Evolutionary conservation across 2,888 invertebrate species (phyloP), one percentile per base, ranked within the genome.

Genomic region (Cataglyphis cursor): DNA sequence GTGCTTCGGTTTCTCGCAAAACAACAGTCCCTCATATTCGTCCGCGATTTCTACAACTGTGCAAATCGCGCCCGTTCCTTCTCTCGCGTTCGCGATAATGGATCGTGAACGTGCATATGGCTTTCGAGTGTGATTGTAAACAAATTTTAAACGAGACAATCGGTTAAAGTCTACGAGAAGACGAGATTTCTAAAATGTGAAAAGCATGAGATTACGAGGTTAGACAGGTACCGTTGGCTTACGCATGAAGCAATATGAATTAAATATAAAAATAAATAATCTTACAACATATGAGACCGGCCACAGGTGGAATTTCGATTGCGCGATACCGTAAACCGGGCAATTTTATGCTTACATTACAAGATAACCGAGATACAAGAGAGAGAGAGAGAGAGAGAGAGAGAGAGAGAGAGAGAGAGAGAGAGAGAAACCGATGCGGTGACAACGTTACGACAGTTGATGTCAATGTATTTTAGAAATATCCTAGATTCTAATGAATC

Each of bases 261-360:
- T 44, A 68, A 68, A 57, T 12, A 9, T 6, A 18, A 21, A 18
- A 48, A 78, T 78, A 68, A 78, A 78, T 57, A 68, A 78, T 78
- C 41, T 68, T 41, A 57, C 76, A 38, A 76, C 78, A 57, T 48
- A 48, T 44, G 21, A 35, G 78, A 70, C 59, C 48, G 59, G 6
- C 44, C 59, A 35, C 59, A 8, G 44, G 44, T 24, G 70, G 70
- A 70, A 78, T 78, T 70, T 70, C 10, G 24, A 59, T 78, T 70
- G 70, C 78, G 57, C 31, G 57, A 57, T 21, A 21, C 21, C 18
- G 48, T 48, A 48, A 48, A 1, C 48, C 18, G 48, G 18, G 57
- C 21, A 35, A 59, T 59, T 78, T 70, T 74, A 57, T 66, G 76
- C 48, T 51, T 38, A 41, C 18, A 35, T 51, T 38, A 41, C 18